These are phyloP conservation scores for Platycheirus albimanus DNA, from an alignment of 2,888 invertebrate species.

Conservation along the genomic window DNA sequence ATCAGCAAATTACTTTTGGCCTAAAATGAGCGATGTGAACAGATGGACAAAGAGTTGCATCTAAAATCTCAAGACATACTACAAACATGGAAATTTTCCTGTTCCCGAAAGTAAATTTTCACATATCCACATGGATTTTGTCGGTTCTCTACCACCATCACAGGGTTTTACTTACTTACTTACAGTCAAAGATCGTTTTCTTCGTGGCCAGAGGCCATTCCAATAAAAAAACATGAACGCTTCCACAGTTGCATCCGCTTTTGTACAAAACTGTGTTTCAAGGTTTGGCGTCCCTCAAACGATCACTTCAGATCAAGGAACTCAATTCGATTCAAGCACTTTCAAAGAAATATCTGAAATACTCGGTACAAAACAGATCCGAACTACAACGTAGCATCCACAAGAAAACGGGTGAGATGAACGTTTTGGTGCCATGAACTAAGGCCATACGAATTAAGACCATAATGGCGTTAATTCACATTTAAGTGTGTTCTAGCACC, in stretches of 20 bases:
- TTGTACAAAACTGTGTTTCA: constrained; percentile 43
- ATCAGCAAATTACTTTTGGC: constrained; percentile 16
- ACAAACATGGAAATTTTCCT: not conserved
- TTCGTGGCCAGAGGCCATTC: not conserved
- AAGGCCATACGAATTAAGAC: not conserved
- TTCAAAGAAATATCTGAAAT: constrained; percentile 1
- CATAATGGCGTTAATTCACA: not conserved
- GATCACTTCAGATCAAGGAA: constrained; percentile 48
- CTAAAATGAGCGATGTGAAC: constrained; percentile 12
- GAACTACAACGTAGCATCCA: not conserved
- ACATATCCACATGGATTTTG: not conserved
- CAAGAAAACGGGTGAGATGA: not conserved
- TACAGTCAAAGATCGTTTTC: not conserved
- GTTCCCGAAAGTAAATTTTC: not conserved
- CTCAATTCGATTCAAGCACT: constrained; percentile 46
- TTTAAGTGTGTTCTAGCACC: too few species aligned
- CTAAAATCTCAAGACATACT: constrained; percentile 12
- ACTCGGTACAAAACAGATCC: not conserved
- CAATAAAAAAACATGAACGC: not conserved
- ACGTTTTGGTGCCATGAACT: not conserved
- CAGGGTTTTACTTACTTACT: not conserved
- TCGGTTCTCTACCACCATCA: not conserved
- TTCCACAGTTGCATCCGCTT: constrained; percentile 12
- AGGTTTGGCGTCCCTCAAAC: constrained; percentile 43
- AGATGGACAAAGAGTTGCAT: constrained; percentile 13